Evolutionary conservation across 2,113 vertebrate species (phyloP), one percentile per base, ranked within the genome.

Genomic region (Condylura cristata): DNA sequence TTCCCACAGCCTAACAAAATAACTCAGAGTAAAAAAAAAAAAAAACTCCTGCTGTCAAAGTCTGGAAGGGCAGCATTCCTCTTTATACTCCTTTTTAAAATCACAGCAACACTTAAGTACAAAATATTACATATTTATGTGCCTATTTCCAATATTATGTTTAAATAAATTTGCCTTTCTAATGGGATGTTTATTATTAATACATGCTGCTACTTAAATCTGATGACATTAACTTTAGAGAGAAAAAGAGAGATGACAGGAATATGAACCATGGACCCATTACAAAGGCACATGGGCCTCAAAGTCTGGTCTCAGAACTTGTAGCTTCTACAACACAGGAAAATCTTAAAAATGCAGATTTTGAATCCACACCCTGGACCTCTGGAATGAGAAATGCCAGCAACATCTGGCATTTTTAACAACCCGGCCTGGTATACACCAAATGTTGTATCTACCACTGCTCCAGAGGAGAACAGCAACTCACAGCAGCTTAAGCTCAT

Each of bases 131-230:
- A 1, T 66, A 92, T 37, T 90, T 18, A 60, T 51, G 34, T 82
- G 30, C 3, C 12, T 60, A 53, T 87, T 93, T 93, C n/a, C 28
- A 80, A 28, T 41, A 78, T 37, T 58, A 80, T 12, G 0, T 48
- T 85, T 58, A 86, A 76, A 81, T 20, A 89, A 56, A 51, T 51
- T 51, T 51, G 48, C 48, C 46, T 90, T 86, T 90, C 37, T 86
- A 72, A 84, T 32, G 66, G 51, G 41, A 66, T 51, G 14, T 61
- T 70, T 9, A 22, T 63, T 85, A 75, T 68, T 85, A 85, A 81
- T 13, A 78, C 8, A 66, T 3, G 30, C 48, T 63, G 80, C 32
- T 28, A n/a, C 11, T 93, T 86, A 93, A 53, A 75, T 60, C n/a
- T 90, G 88, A 65, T 87, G 34, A 65, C 14, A 83, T 58, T 63